Evolutionary conservation across 92 coral and sea anemone species (phyloP).

Genomic region (Palythoa heliodiscus): DNA sequence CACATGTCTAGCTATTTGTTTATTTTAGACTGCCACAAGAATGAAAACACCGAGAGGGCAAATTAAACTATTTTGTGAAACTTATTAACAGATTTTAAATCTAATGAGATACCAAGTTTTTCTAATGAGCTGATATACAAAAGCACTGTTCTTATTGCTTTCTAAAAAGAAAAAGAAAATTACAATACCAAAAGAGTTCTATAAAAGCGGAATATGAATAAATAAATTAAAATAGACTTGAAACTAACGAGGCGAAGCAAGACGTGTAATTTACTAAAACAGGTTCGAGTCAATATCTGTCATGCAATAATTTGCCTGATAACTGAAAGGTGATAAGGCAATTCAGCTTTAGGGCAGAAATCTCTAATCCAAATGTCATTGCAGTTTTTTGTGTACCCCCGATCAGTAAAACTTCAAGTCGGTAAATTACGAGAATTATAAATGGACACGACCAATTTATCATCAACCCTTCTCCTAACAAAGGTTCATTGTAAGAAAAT

Average conservation of each 20-base stretch:
- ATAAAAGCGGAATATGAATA: background rate
- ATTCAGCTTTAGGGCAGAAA: background rate
- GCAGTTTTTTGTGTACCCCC: background rate
- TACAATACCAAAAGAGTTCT: conserved; percentile 7
- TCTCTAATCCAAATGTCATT: background rate
- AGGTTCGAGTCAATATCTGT: background rate
- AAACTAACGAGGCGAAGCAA: conserved; percentile 2
- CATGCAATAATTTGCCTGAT: conserved; percentile 36
- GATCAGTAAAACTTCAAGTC: background rate
- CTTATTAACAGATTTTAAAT: background rate
- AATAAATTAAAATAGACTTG: background rate
- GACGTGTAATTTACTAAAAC: background rate
- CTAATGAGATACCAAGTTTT: conserved; percentile 15
- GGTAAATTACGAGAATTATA: background rate
- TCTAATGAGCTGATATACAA: conserved; percentile 16
- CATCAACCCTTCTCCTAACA: too few species aligned
- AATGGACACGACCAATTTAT: background rate
- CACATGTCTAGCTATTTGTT: conserved; percentile 1
- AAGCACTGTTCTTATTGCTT: conserved; percentile 1
- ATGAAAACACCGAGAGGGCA: background rate
- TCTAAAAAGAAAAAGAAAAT: conserved; percentile 14
- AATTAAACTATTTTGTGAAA: conserved; percentile 25
- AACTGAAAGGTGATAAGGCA: background rate
- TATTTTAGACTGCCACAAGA: background rate
- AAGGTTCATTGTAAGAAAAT: too few species aligned